A percentile compares a stretch with the other conserved stretches of the same genome.
phyloP scores from a whole-genome alignment of 2,113 vertebrate genomes.

The Hepsetus odoe region DNA sequence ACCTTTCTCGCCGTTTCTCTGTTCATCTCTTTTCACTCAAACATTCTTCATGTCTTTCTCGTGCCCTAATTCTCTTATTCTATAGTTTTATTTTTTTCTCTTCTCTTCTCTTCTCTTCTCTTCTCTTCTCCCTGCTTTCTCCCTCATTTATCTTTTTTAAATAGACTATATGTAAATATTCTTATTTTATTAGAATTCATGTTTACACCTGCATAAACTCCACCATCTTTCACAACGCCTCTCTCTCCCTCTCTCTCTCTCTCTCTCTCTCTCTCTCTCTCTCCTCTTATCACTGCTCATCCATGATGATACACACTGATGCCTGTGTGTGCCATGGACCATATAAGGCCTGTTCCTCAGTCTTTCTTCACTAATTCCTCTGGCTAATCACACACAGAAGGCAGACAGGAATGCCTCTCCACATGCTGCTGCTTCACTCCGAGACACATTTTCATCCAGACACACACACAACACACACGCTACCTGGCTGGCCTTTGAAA shows the following conservation, averaged over 20 bases:
- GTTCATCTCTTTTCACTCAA: no score
- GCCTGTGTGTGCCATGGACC: slow-evolving; percentile 64
- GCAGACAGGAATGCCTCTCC: slow-evolving; percentile 66
- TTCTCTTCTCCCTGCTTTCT: not conserved
- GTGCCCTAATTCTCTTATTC: not conserved
- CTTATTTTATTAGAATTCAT: not conserved
- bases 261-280: not conserved
- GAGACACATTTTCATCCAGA: slow-evolving; percentile 47
- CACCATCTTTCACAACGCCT: not conserved
- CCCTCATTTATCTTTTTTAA: no score
- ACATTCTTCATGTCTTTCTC: no score
- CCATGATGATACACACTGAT: slow-evolving; percentile 34
- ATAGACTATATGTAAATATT: no score
- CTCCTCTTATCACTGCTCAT: slow-evolving; percentile 34
- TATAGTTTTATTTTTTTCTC: not conserved
- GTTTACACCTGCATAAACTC: not conserved
- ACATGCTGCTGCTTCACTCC: slow-evolving; percentile 70
- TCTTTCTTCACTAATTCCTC: slow-evolving; percentile 62
- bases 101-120: not conserved
- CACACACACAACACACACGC: slow-evolving; percentile 57
- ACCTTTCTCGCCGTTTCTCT: not conserved
- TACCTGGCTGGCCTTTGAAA: slow-evolving; percentile 64
- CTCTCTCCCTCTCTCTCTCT: not conserved
- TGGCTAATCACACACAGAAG: slow-evolving; percentile 74
- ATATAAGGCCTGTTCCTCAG: slow-evolving; percentile 58